Evolutionary conservation across 2,888 invertebrate genomes (phyloP).

Genomic region (Microchrysa polita): DNA sequence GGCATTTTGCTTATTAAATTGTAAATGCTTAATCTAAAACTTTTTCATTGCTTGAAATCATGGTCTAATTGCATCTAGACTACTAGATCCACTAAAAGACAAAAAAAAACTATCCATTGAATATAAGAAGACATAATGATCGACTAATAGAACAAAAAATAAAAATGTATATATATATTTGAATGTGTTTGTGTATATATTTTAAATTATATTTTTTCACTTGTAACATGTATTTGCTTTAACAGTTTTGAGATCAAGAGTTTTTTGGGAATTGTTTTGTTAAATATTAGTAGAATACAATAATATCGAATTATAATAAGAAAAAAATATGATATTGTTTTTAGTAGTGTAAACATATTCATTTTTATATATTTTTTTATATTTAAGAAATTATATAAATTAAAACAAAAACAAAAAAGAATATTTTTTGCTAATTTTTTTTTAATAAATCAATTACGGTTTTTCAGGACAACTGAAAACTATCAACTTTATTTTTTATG

Average conservation of each 20-base stretch:
- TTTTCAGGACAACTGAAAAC: too few relatives aligned
- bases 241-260: conserved; percentile 49
- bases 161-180: neutral
- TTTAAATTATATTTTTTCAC: conserved; percentile 1
- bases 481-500: too few relatives aligned
- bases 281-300: conserved; percentile 10
- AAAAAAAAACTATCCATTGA: neutral
- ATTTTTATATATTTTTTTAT: too few relatives aligned
- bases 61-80: neutral
- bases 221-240: conserved; percentile 33
- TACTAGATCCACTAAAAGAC: too few relatives aligned
- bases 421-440: neutral
- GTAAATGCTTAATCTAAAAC: neutral
- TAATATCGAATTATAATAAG: conserved; percentile 7
- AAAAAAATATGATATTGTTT: neutral
- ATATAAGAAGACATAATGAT: neutral
- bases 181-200: neutral
- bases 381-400: neutral
- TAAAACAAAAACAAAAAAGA: neutral
- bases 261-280: conserved; percentile 48
- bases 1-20: neutral
- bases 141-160: neutral
- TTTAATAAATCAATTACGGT: too few relatives aligned
- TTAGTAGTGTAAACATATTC: neutral
- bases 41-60: neutral